Evolutionary conservation across 64 coral and sea anemone genomes (phyloP), one percentile per base, ranked within the genome.

Genomic region (Porites lutea): DNA sequence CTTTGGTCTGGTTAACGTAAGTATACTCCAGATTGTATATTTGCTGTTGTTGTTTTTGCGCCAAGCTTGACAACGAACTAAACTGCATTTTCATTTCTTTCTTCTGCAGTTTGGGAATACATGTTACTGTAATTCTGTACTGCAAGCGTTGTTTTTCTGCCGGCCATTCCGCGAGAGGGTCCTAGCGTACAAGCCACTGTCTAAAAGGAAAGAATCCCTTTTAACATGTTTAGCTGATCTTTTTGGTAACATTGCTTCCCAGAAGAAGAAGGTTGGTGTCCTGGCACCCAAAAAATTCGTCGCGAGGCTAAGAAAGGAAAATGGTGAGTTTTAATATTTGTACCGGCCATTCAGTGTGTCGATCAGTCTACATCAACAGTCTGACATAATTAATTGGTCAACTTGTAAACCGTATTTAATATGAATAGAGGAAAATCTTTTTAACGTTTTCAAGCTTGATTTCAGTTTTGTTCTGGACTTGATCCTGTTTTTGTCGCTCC

Each of bases 251-350:
- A 95, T 98, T 15, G 90, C 94, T 18, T 95, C 97, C 59, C 97
- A 98, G 83, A 98, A 98, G 77, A 98, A 96, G 52, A 98, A 98
- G 88, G 97, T 98, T 50, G 97, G 97, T 71, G 94, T 98, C 44
- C 88, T 98, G 83, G 97, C 97, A 59, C 97, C 97, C 10, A 98
- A 98, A 79, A 98, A 98, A 71, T 98, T 98, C 74, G 97, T 98
- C 7, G 94, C 97, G 45, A 98, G 97, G 78, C 74, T 98, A 48
- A 79, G 97, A 61, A 98, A 98, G 77, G 97, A 98, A 88, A 98
- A 98, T 58, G 97, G 97, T 96, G 60, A 57, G 91, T 27, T 3
- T 57, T 57, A 57, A 57, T 57, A 12, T 57, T 57, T 57, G 1
- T 12, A 57, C 4, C 12, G 54, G 54, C 27, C 27, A 37, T 1